Conservation (phyloP, 2,113 vertebrate species). For the Corydoras sp. region DNA sequence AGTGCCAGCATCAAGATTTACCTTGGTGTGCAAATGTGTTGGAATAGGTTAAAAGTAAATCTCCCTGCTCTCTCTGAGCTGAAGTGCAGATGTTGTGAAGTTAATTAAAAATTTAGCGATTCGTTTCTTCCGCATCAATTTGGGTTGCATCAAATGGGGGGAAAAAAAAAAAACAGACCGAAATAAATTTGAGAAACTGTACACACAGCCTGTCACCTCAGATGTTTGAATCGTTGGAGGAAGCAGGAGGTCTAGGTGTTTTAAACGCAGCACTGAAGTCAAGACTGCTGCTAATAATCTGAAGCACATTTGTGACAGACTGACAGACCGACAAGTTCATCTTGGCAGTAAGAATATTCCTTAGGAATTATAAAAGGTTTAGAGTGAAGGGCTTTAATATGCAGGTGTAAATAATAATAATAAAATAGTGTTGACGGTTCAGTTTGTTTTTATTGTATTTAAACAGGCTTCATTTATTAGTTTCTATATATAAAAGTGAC, state of each 20-base stretch:
- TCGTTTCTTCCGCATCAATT: constrained; percentile 73
- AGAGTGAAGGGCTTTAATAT: too few species aligned
- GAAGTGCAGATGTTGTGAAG: constrained; percentile 79
- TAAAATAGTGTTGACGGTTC: too few species aligned
- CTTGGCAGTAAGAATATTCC: too few species aligned
- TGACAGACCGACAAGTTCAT: too few species aligned
- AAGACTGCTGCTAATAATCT: too few species aligned
- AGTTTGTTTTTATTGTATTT: too few species aligned
- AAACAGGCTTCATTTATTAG: too few species aligned
- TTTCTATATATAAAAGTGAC: too few species aligned
- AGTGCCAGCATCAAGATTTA: constrained; percentile 75
- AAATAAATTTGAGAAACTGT: constrained; percentile 57
- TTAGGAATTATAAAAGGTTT: too few species aligned
- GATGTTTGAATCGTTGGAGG: constrained; percentile 49
- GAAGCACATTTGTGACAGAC: not conserved
- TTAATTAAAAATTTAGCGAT: constrained; percentile 81
- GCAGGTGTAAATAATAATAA: too few species aligned
- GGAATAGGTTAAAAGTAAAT: constrained; percentile 79
- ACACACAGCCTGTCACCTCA: constrained; percentile 51
- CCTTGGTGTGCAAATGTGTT: constrained; percentile 80
- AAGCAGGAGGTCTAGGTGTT: constrained; percentile 9
- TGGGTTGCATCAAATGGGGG: constrained; percentile 71
- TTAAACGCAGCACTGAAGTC: not conserved
- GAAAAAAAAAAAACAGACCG: constrained; percentile 66
- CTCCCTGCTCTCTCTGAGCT: constrained; percentile 69